Base-by-base conservation (phyloP, 1,140 invertebrate genomes). In the Lepidurus arcticus region DNA sequence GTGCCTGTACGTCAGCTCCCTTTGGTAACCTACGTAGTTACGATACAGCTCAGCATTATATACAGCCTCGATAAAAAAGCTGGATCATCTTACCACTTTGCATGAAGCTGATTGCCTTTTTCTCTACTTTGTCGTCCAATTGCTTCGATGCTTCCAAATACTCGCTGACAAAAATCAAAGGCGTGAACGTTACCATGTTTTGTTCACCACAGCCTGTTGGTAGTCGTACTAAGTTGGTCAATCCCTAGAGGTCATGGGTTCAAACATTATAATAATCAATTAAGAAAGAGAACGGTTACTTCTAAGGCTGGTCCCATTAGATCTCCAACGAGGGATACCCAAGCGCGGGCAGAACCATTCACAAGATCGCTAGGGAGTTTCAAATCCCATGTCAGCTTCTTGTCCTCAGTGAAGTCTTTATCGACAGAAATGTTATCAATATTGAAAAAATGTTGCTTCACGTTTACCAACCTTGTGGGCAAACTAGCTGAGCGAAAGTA, bases 111-210 rank as follows among this genome's bases (percentile, higher is more conserved):
- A 90, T 83, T 11, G 90, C 89, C 80, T 88, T 88, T 7, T 84
- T 81, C 81, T 88, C 85, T 1, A 91, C 44, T 6, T 80, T 13
- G 2, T 77, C 73, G 45, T 82, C 81, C 8, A 78, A 74, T 11
- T 80, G 82, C 5, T 83, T 82, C 1, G 87, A 88, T 0, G 86
- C 84, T 26, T 87, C 85, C 53, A 93, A 83, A 80, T 93, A 92
- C 7, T 88, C 83, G 44, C 92, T 83, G 2, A 93, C 89, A 76
- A 91, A 89, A 78, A 94, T 88, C 82, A 93, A 93, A 0, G 93
- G 92, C 5, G 91, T 91, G 24, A 94, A 89, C 8, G 91, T 88
- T 6, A 93, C 86, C 91, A 95, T 92, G 84, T 94, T 95, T 84
- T 95, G 93, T 82, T 95, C 93, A 0, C 93, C 92, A 82, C 91